Base-by-base conservation (phyloP, 2,113 vertebrate genomes). In the Pollimyrus isidori region DNA sequence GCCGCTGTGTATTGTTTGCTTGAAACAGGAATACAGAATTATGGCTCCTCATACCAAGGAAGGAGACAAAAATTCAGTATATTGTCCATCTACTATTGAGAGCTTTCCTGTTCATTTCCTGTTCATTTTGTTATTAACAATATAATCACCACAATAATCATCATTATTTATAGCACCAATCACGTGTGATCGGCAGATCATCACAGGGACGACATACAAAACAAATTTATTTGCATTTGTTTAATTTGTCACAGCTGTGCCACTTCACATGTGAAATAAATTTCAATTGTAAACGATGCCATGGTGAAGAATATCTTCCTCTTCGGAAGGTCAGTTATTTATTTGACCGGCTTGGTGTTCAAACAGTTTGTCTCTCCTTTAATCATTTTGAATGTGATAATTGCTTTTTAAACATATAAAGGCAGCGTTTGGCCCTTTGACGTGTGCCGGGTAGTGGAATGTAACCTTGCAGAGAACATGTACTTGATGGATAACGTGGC, bases 51-150 rank as follows among this genome's bases (percentile, higher is more conserved):
- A 39, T 80, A 52, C 62, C 19, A 86, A 90, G 90, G 89, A 92
- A 90, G 88, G 9, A 88, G 73, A 87, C 26, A 88, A 39, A 73
- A 92, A 90, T 65, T 89, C 15, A 82, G 85, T 48, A 89, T 83
- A 89, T 90, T 91, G 86, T 89, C 11, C 50, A 87, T 45, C 53
- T 49, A 9, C 39, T 58, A 53, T 89, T 49, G 23, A 17, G 62
- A 58, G 11, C 86, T 86, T 89, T 92, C 85, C 89, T 88, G 23
- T 88, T 87, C 73, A 53, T 23, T 58, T 69, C 69, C 15, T 88
- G 26, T 39, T 88, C n/a, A 39, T 80, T 26, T 19, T 15, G 11
- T 48, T 19, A 88, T 17, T 30, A 69, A 26, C 62, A 69, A 69
- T 69, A 69, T 30, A 11, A 13, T 26, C 30, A 85, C 46, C 49